A percentile compares a stretch with the other conserved stretches of the same genome.
Evolutionary conservation across 2,113 vertebrate species (phyloP).

Genomic region (Odontophorus gujanensis): DNA sequence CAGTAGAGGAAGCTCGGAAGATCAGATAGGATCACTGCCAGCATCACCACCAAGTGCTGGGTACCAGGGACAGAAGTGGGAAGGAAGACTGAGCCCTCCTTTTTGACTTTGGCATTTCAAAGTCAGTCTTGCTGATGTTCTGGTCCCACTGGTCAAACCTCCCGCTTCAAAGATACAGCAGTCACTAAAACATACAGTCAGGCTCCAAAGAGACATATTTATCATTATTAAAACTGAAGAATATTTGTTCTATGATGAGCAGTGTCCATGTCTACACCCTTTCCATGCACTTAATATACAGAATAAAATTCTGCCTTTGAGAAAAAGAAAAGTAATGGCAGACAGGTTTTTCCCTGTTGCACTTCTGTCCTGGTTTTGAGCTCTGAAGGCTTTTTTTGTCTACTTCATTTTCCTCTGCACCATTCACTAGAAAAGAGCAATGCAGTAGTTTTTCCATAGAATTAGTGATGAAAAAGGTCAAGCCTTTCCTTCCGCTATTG

Average conservation of each 20-base stretch:
- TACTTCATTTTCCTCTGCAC: conserved; percentile 31
- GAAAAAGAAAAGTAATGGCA: not conserved
- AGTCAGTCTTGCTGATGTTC: not conserved
- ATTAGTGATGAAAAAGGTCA: conserved; percentile 1
- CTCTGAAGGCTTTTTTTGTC: conserved; percentile 9
- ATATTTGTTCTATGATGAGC: not conserved
- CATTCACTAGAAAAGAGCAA: not conserved
- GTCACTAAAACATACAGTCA: not conserved
- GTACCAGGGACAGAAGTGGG: not conserved
- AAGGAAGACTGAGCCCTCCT: not conserved
- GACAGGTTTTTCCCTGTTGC: not conserved
- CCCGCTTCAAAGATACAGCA: not conserved
- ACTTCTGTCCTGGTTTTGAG: conserved; percentile 29
- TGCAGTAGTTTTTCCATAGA: not conserved
- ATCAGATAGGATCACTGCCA: not conserved
- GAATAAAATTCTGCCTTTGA: not conserved
- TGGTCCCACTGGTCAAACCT: not conserved
- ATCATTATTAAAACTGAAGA: not conserved
- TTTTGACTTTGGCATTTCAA: not conserved
- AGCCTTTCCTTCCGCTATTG: not conserved
- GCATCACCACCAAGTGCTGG: not conserved
- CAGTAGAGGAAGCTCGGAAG: not conserved
- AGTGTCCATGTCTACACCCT: not conserved
- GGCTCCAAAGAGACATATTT: not conserved
- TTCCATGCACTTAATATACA: not conserved